Evolutionary conservation across 2,888 invertebrate genomes (phyloP).

Genomic region (Fragum sueziense): DNA sequence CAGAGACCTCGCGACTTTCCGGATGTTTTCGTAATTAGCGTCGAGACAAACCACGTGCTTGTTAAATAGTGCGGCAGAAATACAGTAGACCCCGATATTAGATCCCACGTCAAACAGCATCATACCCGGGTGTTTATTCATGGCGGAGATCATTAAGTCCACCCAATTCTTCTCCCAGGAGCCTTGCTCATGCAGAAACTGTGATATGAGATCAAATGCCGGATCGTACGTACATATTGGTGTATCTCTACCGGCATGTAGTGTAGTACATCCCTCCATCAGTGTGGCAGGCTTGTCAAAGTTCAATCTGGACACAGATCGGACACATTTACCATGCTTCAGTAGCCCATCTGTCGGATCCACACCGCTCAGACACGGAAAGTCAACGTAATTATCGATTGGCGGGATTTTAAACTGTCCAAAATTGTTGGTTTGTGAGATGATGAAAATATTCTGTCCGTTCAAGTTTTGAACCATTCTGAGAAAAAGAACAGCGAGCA

Average conservation of each 20-base stretch:
- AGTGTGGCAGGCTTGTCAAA: not conserved
- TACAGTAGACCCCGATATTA: conserved; percentile 8
- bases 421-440: conserved; percentile 4
- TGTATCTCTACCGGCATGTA: not conserved
- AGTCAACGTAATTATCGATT: not conserved
- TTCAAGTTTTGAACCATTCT: not conserved
- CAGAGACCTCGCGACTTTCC: conserved; percentile 7
- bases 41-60: conserved; percentile 11
- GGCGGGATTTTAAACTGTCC: not conserved
- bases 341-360: not conserved
- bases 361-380: conserved; percentile 1
- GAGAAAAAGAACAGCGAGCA: not conserved
- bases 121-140: conserved; percentile 2
- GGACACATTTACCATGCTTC: conserved; percentile 8
- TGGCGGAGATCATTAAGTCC: not conserved
- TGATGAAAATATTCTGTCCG: not conserved
- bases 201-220: not conserved
- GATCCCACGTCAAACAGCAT: conserved; percentile 12
- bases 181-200: not conserved
- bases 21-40: conserved; percentile 7
- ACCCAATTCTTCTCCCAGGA: conserved; percentile 13
- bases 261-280: not conserved
- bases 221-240: conserved; percentile 9
- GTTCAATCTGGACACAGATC: not conserved
- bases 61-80: not conserved